Conservation (phyloP, 1,140 invertebrate genomes). For the Eumaeus atala region DNA sequence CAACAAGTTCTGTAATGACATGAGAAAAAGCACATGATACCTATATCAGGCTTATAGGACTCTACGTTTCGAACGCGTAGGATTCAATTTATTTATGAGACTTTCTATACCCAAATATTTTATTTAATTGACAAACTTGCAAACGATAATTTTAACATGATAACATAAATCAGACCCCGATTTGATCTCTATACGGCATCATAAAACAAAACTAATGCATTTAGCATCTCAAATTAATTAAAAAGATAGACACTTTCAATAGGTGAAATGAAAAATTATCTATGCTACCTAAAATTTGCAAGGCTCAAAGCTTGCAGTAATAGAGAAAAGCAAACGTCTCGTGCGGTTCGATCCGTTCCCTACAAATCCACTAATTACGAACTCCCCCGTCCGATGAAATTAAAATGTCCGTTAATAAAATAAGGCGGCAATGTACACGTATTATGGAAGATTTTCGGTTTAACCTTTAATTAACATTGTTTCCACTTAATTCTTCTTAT, state of each 20-base stretch:
- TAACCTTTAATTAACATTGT: background rate
- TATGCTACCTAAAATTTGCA: slow-evolving; percentile 5
- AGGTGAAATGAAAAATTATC: too few species aligned
- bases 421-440: background rate
- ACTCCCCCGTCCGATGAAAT: slow-evolving; percentile 49
- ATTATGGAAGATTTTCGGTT: background rate
- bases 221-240: background rate
- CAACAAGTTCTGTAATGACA: too few species aligned
- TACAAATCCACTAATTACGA: slow-evolving; percentile 54
- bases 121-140: too few species aligned
- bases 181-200: too few species aligned
- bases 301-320: background rate
- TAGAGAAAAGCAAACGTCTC: slow-evolving; percentile 20
- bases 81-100: too few species aligned
- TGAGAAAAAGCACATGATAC: too few species aligned
- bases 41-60: too few species aligned
- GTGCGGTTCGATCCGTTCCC: slow-evolving; percentile 20
- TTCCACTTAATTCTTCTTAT: background rate
- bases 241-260: background rate
- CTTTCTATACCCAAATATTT: too few species aligned
- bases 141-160: too few species aligned
- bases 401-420: slow-evolving; percentile 49
- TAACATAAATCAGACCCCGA: too few species aligned
- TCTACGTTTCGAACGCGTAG: too few species aligned
- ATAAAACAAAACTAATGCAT: background rate